phyloP scores from a whole-genome alignment of 2,888 invertebrate species.

The Eilema sororculum region DNA sequence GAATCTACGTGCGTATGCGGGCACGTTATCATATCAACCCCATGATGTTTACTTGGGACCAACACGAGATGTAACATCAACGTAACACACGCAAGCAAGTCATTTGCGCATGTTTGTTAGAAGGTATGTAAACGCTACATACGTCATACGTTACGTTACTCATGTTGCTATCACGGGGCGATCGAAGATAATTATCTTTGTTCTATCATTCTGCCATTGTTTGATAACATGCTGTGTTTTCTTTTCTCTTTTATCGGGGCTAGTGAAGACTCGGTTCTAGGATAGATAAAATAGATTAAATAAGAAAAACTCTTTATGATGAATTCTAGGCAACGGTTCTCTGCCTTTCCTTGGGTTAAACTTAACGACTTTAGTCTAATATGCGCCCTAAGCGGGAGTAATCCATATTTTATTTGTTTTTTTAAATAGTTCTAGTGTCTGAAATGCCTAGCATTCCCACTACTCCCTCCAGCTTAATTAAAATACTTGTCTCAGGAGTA shows the following conservation, averaged over 20 bases:
- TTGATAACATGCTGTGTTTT: background rate
- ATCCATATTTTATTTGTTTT: too few relatives aligned
- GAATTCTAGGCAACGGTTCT: too few relatives aligned
- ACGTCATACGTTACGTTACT: background rate
- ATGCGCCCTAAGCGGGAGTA: too few relatives aligned
- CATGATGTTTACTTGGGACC: slow-evolving; percentile 70
- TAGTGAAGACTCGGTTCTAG: background rate
- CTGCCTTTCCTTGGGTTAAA: too few relatives aligned
- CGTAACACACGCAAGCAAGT: slow-evolving; percentile 41
- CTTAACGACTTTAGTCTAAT: too few relatives aligned
- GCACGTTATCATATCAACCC: slow-evolving; percentile 76
- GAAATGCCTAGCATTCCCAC: too few relatives aligned
- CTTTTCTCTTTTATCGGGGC: background rate
- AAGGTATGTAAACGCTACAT: background rate
- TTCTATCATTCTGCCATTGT: background rate
- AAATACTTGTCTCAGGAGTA: too few relatives aligned
- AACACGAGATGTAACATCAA: slow-evolving; percentile 65
- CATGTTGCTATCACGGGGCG: background rate
- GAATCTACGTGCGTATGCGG: slow-evolving; percentile 61
- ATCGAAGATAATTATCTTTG: slow-evolving; percentile 13
- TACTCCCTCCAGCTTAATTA: too few relatives aligned
- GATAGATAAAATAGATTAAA: background rate
- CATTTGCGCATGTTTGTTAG: background rate
- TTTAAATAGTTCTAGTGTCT: too few relatives aligned
- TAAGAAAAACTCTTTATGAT: background rate